Evolutionary conservation across 2,888 invertebrate species (phyloP).

Genomic region (Osmoderma eremita): DNA sequence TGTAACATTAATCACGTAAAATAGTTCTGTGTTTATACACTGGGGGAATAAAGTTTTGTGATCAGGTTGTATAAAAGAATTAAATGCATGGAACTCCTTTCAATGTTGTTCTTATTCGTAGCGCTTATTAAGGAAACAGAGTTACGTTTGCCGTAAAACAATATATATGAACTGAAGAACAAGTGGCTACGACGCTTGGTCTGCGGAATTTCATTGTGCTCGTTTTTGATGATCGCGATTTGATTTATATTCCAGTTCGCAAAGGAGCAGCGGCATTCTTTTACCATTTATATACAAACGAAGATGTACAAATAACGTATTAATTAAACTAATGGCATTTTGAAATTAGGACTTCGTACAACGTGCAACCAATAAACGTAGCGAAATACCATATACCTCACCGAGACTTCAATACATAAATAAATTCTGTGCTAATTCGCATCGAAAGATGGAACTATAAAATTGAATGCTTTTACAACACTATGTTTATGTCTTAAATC

Average conservation of each 20-base stretch:
- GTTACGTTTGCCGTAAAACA: constrained; percentile 33
- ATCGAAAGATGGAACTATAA: no score
- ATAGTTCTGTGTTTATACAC: constrained; percentile 39
- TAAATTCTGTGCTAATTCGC: neutral
- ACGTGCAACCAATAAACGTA: no score
- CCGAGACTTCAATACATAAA: neutral
- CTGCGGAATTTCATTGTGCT: constrained; percentile 32
- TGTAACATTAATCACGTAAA: constrained; percentile 42
- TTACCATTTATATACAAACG: constrained; percentile 18
- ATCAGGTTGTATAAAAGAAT: constrained; percentile 39
- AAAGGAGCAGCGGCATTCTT: constrained; percentile 17
- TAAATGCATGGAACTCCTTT: constrained; percentile 36
- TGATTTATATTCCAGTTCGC: constrained; percentile 19
- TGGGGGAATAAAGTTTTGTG: constrained; percentile 41
- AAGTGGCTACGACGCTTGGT: constrained; percentile 23
- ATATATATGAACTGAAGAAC: constrained; percentile 37
- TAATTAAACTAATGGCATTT: constrained; percentile 18
- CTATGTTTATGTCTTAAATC: no score
- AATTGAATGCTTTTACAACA: no score
- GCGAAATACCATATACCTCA: neutral
- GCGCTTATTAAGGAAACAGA: constrained; percentile 38
- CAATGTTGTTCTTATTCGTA: constrained; percentile 32
- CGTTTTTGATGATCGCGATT: constrained; percentile 25
- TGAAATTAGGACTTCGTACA: neutral
- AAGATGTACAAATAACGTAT: constrained; percentile 22